phyloP scores from a whole-genome alignment of 1,140 invertebrate species.

The Penaeus japonicus region DNA sequence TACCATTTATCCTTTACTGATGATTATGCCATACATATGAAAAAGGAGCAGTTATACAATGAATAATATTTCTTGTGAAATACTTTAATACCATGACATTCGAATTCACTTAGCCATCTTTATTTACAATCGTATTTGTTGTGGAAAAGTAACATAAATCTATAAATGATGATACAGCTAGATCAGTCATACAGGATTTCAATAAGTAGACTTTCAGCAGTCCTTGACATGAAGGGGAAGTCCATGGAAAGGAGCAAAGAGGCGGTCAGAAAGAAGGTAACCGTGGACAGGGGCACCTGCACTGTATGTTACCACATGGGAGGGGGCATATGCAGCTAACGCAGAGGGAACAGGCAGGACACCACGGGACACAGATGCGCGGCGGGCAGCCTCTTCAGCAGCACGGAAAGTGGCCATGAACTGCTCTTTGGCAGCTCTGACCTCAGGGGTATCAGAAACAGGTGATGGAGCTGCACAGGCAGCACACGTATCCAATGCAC shows the following conservation, averaged over 20 bases:
- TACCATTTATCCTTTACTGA: no score
- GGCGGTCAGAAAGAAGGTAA: not conserved
- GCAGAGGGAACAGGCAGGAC: slow-evolving; percentile 12
- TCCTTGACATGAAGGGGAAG: not conserved
- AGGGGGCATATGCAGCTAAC: not conserved
- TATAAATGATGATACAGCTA: no score
- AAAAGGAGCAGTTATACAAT: no score
- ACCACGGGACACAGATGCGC: not conserved
- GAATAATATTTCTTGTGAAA: no score
- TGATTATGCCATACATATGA: no score
- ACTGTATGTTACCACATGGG: not conserved
- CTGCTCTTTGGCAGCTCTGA: not conserved
- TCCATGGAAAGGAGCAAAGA: slow-evolving; percentile 27
- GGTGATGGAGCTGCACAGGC: not conserved
- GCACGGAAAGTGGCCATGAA: slow-evolving; percentile 37
- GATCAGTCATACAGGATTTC: no score
- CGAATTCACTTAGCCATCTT: no score
- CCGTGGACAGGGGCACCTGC: not conserved
- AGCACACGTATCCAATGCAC: not conserved
- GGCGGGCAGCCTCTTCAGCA: slow-evolving; percentile 7
- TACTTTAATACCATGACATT: no score
- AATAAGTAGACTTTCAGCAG: no score
- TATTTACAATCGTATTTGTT: no score
- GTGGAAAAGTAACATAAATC: no score
- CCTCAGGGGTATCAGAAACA: slow-evolving; percentile 26